Conservation (phyloP, 2,888 invertebrate species). For the Amiota minor region DNA sequence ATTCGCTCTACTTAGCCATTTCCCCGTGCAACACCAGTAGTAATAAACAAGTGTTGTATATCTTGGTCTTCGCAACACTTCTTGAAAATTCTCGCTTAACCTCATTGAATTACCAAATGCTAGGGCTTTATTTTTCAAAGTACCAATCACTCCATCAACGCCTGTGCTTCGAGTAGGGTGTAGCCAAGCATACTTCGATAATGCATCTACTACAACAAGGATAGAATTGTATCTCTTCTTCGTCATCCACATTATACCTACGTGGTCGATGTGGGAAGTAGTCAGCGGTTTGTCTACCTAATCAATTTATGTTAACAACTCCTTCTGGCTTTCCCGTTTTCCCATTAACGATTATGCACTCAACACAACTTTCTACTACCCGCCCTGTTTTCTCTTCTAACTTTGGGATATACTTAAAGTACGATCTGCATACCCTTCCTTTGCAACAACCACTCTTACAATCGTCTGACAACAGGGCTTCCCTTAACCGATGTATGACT, state of each 20-base stretch:
- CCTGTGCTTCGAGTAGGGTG: constrained; percentile 10
- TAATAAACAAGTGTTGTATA: not conserved
- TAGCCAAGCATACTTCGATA: constrained; percentile 23
- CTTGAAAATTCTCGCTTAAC: not conserved
- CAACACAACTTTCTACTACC: too few relatives aligned
- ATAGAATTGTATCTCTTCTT: constrained; percentile 30
- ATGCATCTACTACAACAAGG: constrained; percentile 22
- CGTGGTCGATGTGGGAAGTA: constrained; percentile 31
- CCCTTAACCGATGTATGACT: too few relatives aligned
- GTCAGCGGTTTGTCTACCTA: not conserved
- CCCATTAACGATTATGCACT: too few relatives aligned
- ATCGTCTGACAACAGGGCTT: too few relatives aligned
- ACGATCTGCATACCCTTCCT: too few relatives aligned
- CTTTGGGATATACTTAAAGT: too few relatives aligned
- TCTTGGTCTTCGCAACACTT: not conserved
- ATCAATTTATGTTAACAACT: too few relatives aligned
- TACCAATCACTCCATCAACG: not conserved
- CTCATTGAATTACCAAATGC: constrained; percentile 13
- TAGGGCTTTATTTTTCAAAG: not conserved
- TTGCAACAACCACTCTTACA: too few relatives aligned
- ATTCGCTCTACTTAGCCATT: not conserved
- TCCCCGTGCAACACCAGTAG: not conserved
- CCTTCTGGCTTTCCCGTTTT: too few relatives aligned
- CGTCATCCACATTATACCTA: constrained; percentile 33
- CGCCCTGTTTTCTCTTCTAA: too few relatives aligned